Evolutionary conservation across 2,888 invertebrate species (phyloP).

Genomic region (Sinodicranocentrus sp.): DNA sequence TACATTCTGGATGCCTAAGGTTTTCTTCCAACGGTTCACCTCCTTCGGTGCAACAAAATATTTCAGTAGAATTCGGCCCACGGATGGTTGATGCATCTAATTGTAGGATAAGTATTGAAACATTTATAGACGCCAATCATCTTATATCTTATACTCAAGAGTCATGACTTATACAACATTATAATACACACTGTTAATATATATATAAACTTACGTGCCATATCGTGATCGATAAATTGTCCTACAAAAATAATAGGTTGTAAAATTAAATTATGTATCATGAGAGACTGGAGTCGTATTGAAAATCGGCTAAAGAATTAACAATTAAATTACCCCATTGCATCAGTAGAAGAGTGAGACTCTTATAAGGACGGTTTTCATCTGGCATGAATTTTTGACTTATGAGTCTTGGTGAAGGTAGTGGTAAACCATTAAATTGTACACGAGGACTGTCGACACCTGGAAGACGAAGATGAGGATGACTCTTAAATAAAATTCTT

Average conservation of each 20-base stretch:
- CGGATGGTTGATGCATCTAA: neutral
- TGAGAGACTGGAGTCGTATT: too few relatives aligned
- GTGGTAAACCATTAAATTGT: conserved; percentile 78
- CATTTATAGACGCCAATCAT: neutral
- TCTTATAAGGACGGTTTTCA: conserved; percentile 71
- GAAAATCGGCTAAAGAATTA: too few relatives aligned
- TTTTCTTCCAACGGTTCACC: conserved; percentile 77
- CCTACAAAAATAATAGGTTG: conserved; percentile 27
- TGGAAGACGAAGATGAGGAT: neutral
- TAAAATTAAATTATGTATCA: neutral
- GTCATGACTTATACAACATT: neutral
- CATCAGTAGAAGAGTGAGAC: conserved; percentile 75
- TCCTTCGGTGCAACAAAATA: conserved; percentile 78
- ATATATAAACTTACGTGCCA: conserved; percentile 51
- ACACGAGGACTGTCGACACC: conserved; percentile 77
- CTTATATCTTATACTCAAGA: neutral
- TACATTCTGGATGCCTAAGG: conserved; percentile 78
- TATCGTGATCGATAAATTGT: conserved; percentile 74
- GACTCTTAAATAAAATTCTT: too few relatives aligned
- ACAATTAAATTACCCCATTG: conserved; percentile 69
- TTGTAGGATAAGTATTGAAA: neutral
- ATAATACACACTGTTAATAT: neutral
- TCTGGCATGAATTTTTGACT: conserved; percentile 77
- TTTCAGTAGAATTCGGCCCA: conserved; percentile 76
- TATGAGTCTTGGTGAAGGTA: conserved; percentile 77